Conservation (phyloP, 2,113 vertebrate genomes). For the Alethe castanea region DNA sequence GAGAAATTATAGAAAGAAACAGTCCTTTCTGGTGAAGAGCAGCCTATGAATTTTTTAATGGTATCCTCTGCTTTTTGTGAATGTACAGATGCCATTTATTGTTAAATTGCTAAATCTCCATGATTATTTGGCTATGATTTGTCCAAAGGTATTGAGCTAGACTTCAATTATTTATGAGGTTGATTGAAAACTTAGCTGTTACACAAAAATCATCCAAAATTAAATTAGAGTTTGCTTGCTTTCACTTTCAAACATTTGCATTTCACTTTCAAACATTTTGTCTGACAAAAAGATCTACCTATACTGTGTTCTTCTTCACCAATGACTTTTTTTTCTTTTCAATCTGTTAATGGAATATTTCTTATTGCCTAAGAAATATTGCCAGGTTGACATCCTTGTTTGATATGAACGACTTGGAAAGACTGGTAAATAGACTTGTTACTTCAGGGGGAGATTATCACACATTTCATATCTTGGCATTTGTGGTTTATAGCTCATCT, state of each 20-base stretch:
- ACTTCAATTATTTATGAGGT: not conserved
- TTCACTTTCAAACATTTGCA: not conserved
- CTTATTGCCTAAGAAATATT: not conserved
- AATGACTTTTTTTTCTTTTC: not conserved
- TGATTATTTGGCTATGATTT: not conserved
- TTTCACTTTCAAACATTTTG: not conserved
- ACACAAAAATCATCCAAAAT: not conserved
- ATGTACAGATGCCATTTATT: not conserved
- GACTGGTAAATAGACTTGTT: slow-evolving; percentile 13
- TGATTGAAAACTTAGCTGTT: not conserved
- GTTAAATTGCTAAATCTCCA: not conserved
- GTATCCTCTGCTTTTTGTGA: not conserved
- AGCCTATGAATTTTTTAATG: not conserved
- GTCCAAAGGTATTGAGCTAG: not conserved
- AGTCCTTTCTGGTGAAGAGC: not conserved
- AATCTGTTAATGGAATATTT: not conserved
- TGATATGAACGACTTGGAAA: not conserved
- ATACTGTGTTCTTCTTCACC: not conserved
- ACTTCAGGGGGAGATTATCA: not conserved
- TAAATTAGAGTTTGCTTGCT: not conserved
- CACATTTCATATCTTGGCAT: not conserved
- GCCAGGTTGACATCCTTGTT: not conserved
- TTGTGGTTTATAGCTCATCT: not conserved
- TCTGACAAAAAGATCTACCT: not conserved
- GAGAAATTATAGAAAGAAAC: not conserved